Evolutionary conservation across 2,113 vertebrate species (phyloP).

Genomic region (Crocuta crocuta): DNA sequence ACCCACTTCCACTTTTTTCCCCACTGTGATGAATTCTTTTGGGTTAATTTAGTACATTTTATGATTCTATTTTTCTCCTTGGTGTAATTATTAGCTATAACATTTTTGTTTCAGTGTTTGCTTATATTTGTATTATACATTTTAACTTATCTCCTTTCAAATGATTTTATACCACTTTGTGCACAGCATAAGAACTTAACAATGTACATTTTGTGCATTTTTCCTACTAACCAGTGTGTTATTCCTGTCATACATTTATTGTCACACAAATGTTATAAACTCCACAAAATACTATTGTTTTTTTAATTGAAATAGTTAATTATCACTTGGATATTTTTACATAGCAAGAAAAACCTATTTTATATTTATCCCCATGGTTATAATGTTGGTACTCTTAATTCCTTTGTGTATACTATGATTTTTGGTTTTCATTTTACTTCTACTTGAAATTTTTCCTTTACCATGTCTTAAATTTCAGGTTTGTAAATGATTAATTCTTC

Average conservation of each 20-base stretch:
- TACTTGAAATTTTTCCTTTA: not conserved
- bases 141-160: not conserved
- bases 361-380: not conserved
- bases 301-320: not conserved
- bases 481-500: not conserved
- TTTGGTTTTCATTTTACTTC: not conserved
- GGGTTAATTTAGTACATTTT: not conserved
- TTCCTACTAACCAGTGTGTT: not conserved
- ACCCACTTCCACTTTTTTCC: not conserved
- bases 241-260: not conserved
- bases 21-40: not conserved
- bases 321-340: not conserved
- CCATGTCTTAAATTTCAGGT: not conserved
- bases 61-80: not conserved
- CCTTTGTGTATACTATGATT: not conserved
- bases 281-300: not conserved
- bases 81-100: not conserved
- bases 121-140: not conserved
- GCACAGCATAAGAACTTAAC: not conserved
- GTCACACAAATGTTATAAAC: not conserved
- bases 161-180: not conserved
- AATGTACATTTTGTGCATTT: not conserved
- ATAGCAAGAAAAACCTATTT: not conserved
- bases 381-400: not conserved
- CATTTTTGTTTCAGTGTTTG: not conserved